Evolutionary conservation across 2,113 vertebrate genomes (phyloP).

Genomic region (Entomyzon cyanotis): DNA sequence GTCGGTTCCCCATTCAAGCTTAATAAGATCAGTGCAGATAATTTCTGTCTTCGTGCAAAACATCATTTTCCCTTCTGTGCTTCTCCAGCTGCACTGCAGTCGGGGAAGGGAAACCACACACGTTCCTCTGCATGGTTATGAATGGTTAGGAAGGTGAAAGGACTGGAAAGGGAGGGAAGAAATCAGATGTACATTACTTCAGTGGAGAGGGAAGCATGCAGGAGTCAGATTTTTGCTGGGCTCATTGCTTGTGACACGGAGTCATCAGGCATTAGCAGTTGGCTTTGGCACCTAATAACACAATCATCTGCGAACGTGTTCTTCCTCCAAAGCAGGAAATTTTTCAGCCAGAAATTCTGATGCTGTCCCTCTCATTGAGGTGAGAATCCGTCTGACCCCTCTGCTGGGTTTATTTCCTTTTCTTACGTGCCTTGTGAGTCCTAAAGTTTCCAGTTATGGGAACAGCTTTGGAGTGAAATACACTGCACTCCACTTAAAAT

Average conservation of each 20-base stretch:
- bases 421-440: accelerated
- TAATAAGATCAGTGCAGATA: constrained; percentile 45
- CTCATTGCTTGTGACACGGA: not conserved
- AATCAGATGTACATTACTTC: not conserved
- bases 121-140: not conserved
- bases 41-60: constrained; percentile 15
- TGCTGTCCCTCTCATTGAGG: not conserved
- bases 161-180: not conserved
- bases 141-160: not conserved
- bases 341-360: not conserved
- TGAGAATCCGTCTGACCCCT: not conserved
- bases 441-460: not conserved
- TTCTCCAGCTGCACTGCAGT: constrained; percentile 35
- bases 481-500: not conserved
- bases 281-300: not conserved
- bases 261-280: not conserved
- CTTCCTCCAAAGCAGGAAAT: not conserved
- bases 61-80: constrained; percentile 24
- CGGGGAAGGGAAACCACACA: not conserved
- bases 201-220: accelerated
- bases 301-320: not conserved
- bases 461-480: not conserved
- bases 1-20: not conserved
- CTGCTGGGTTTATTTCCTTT: not conserved
- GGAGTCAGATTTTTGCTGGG: not conserved